Percentiles rank a stretch among this genome's conserved stretches.
These are phyloP conservation scores for Malthinus seriepunctatus DNA, from an alignment of 2,888 invertebrate genomes.

Conservation along the genomic window DNA sequence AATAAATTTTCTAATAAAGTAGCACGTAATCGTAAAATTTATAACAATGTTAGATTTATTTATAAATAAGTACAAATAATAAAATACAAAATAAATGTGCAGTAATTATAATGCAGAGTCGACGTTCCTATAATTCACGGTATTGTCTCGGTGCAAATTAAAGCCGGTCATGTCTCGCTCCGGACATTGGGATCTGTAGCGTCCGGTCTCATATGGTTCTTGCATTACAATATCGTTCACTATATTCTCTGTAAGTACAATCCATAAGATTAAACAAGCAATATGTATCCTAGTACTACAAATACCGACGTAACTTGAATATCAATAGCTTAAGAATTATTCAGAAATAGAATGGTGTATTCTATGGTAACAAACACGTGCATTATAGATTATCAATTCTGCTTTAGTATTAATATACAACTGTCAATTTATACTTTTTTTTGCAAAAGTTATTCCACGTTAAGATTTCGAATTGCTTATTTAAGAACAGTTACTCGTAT, in stretches of 20 bases:
- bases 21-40: too few relatives aligned
- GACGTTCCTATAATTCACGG: conserved; percentile 21
- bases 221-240: conserved; percentile 46
- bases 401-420: too few relatives aligned
- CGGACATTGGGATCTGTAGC: conserved; percentile 32
- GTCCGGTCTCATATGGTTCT: conserved; percentile 41
- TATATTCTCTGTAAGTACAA: not conserved
- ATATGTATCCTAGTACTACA: conserved; percentile 5
- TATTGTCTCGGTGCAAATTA: conserved; percentile 28
- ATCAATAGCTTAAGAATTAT: not conserved
- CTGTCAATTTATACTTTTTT: too few relatives aligned
- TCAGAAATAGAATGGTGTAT: too few relatives aligned
- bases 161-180: conserved; percentile 25
- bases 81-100: not conserved
- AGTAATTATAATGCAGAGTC: conserved; percentile 13
- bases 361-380: too few relatives aligned
- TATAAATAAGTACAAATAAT: not conserved
- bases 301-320: not conserved
- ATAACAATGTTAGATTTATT: too few relatives aligned
- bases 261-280: conserved; percentile 1
- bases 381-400: too few relatives aligned
- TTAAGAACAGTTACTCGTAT: too few relatives aligned
- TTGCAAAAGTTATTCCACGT: too few relatives aligned
- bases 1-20: too few relatives aligned
- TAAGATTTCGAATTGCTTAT: too few relatives aligned